Conservation (phyloP, 2,888 invertebrate species). For the Limnephilus marmoratus region DNA sequence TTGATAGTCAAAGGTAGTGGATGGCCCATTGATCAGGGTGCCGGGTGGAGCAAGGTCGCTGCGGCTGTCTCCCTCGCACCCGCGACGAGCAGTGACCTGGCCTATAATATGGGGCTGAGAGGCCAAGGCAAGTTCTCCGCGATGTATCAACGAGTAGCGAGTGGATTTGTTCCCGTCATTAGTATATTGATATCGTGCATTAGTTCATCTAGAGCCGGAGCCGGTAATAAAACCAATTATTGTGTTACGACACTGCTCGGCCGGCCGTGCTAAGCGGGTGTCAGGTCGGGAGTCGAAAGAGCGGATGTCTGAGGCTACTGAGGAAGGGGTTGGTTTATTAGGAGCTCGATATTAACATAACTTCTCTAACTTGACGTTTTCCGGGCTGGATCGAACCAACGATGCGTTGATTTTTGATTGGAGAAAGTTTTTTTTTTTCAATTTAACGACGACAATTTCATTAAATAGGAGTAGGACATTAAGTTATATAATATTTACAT, state of each 20-base stretch:
- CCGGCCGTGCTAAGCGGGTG: not conserved
- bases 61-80: conserved; percentile 21
- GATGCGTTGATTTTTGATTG: not conserved
- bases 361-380: not conserved
- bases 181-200: not conserved
- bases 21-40: not conserved
- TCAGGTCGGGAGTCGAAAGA: not conserved
- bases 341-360: not conserved
- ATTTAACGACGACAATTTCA: not conserved
- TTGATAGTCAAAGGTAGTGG: not conserved
- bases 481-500: too few species aligned
- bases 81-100: conserved; percentile 27
- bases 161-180: not conserved
- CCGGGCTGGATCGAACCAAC: not conserved
- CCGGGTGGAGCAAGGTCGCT: conserved; percentile 25
- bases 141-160: not conserved
- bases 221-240: not conserved
- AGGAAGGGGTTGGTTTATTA: not conserved
- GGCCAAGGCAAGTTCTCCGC: not conserved
- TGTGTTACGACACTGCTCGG: not conserved
- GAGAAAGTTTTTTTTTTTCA: not conserved
- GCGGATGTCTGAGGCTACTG: not conserved
- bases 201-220: not conserved
- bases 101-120: conserved; percentile 18
- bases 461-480: too few species aligned